Evolutionary conservation across 2,888 invertebrate species (phyloP), one percentile per base, ranked within the genome.

Genomic region (Brenthis daphne): DNA sequence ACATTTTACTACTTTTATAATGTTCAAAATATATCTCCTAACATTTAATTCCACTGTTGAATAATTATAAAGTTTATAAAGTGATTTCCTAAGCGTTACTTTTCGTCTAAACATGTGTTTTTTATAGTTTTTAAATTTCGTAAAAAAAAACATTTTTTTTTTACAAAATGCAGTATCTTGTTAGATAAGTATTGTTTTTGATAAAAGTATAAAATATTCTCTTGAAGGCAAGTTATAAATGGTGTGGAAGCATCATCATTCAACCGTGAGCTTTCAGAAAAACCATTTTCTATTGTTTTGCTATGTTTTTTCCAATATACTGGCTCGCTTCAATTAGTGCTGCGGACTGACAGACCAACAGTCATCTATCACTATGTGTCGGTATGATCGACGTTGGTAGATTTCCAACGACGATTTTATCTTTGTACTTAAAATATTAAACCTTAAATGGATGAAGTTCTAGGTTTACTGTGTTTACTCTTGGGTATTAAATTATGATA

Each of bases 301-400:
- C 65, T 65, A 68, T 57, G 67, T 68, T 68, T 57, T 71, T 68
- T 54, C 70, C 65, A 57, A 68, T 68, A 65, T 57, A 65, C 68
- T 57, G 63, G 68, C 56, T 57, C 68, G 63, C 60, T 68, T 66
- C 68, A 66, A 72, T 72, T 72, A 69, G 69, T 67, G 57, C 48
- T 47, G 37, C 64, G 57, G 64, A 51, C 68, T 63, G 73, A 68
- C 66, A 65, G 71, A 67, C 65, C 72, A 48, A 29, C 66, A 70
- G 70, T 58, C 70, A 73, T 73, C 67, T 57, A 73, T 73, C 73
- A 68, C 65, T 53, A 68, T 67, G 58, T 57, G 66, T 68, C 67
- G 64, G 64, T 70, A 68, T 70, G 70, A 70, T 73, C 68, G 72
- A 73, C 73, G 68, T 65, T 57, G 37, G 61, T 57, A 29, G 56